A percentile compares a stretch with the other conserved stretches of the same genome.
These are phyloP conservation scores for Drosophila meridiana DNA, from an alignment of 2,888 invertebrate species.

Conservation along the genomic window DNA sequence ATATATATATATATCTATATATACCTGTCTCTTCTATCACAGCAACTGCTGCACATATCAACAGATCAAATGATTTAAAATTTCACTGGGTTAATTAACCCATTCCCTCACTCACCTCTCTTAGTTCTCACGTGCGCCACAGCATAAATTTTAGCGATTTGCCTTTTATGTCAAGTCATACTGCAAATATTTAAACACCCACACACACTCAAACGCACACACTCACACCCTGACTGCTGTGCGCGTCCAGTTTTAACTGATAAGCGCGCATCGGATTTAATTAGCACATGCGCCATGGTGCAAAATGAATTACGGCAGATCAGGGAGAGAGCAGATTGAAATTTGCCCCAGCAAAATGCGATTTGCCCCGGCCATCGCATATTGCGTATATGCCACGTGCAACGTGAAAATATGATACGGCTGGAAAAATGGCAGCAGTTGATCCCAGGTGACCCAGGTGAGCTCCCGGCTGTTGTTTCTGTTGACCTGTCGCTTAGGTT, in stretches of 20 bases:
- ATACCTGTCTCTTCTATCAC: background rate
- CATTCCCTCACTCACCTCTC: too few species aligned
- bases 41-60: conserved; percentile 5
- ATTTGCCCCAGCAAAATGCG: background rate
- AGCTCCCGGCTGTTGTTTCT: conserved; percentile 3
- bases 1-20: background rate
- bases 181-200: conserved; percentile 69
- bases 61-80: conserved; percentile 14
- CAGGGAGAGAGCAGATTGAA: conserved; percentile 1
- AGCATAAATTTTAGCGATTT: conserved; percentile 78
- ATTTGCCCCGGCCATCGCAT: background rate
- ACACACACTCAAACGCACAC: conserved; percentile 6
- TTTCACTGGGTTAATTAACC: conserved; percentile 16
- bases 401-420: conserved; percentile 20
- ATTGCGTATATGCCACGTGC: conserved; percentile 51
- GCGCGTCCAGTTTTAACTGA: conserved; percentile 38
- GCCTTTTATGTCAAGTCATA: conserved; percentile 62
- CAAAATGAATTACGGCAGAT: conserved; percentile 22
- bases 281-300: conserved; percentile 46
- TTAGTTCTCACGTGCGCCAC: conserved; percentile 44
- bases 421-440: conserved; percentile 39
- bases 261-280: conserved; percentile 57
- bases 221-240: conserved; percentile 13
- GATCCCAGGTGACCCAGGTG: conserved; percentile 32
- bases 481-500: conserved; percentile 37